phyloP scores from a whole-genome alignment of 2,797 vertebrate species.

The Limosa lapponica region DNA sequence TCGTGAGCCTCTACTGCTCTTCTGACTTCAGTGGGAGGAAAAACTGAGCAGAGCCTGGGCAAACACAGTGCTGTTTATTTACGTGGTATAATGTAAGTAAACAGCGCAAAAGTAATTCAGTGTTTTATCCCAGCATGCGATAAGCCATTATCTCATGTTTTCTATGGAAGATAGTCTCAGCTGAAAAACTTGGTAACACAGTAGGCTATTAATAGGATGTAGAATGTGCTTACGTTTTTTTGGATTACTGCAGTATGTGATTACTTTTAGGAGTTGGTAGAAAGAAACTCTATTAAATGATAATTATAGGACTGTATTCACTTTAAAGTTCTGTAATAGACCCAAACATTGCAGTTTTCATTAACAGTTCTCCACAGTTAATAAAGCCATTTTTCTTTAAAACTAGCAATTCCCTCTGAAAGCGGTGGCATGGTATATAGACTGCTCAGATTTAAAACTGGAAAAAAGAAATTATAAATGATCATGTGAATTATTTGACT shows the following conservation, averaged over 20 bases:
- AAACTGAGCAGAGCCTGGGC: neutral
- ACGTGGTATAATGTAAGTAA: conserved; percentile 45
- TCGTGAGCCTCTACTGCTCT: neutral
- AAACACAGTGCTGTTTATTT: conserved; percentile 62
- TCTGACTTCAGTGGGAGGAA: neutral
- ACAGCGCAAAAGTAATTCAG: conserved; percentile 55
- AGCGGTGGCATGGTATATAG: neutral
- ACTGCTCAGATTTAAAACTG: conserved; percentile 7
- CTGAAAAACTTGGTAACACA: conserved; percentile 68
- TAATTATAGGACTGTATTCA: conserved; percentile 77
- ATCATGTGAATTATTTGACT: neutral
- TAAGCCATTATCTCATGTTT: conserved; percentile 74
- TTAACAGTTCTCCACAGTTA: conserved; percentile 74
- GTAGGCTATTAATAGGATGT: conserved; percentile 76
- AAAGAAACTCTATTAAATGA: conserved; percentile 79
- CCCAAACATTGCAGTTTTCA: conserved; percentile 74
- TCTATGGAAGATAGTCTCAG: conserved; percentile 68
- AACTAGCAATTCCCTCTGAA: conserved; percentile 65
- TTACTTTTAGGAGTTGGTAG: conserved; percentile 77
- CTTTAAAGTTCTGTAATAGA: conserved; percentile 76
- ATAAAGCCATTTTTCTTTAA: conserved; percentile 76
- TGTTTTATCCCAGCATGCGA: conserved; percentile 70
- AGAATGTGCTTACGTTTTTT: conserved; percentile 74
- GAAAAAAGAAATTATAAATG: neutral
- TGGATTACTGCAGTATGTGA: conserved; percentile 79